Percentiles rank a stretch among this genome's conserved stretches.
phyloP scores from a whole-genome alignment of 2,113 vertebrate genomes.

The Murina feae region DNA sequence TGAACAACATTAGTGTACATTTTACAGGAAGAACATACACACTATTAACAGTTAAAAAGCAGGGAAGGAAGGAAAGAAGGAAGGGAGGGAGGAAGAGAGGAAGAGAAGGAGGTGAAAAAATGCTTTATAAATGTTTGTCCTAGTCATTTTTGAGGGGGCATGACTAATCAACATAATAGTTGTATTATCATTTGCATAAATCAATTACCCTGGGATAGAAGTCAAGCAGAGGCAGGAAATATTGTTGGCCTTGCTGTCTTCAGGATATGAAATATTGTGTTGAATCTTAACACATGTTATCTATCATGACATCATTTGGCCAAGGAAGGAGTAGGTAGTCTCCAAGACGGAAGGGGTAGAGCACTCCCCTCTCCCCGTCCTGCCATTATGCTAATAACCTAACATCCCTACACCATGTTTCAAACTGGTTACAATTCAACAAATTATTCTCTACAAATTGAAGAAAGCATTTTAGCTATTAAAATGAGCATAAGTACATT shows the following conservation, averaged over 20 bases:
- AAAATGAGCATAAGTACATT: neutral
- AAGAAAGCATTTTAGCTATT: neutral
- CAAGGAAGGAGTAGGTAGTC: neutral
- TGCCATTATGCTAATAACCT: neutral
- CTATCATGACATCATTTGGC: neutral
- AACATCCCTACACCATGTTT: neutral
- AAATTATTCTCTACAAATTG: conserved; percentile 1
- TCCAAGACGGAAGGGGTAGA: neutral
- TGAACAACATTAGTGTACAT: neutral
- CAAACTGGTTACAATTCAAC: conserved; percentile 9
- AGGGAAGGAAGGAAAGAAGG: neutral
- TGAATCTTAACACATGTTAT: neutral
- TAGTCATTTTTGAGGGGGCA: neutral
- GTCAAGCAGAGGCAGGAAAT: neutral
- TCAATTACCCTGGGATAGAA: neutral
- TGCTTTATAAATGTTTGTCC: neutral
- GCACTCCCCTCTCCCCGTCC: accelerated
- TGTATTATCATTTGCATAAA: neutral
- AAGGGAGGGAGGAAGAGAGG: neutral
- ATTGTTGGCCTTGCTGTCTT: neutral
- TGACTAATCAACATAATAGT: neutral
- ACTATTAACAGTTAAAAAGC: neutral
- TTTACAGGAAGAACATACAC: neutral
- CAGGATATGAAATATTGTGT: neutral
- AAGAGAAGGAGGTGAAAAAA: too few species aligned